Conservation (phyloP, 2,797 vertebrate genomes). For the Urocyon cinereoargenteus region DNA sequence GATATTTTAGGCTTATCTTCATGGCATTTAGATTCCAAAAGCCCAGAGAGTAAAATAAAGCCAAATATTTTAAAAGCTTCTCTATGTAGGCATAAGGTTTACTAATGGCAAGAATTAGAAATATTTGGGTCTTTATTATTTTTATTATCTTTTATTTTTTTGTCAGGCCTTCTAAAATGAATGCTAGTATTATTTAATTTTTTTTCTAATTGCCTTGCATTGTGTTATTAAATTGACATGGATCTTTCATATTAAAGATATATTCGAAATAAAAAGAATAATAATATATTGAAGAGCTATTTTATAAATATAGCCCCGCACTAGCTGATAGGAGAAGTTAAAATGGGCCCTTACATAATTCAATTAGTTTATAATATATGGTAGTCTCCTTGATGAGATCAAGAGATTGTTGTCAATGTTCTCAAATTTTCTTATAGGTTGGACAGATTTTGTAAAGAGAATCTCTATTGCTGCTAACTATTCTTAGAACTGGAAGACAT, state of each 20-base stretch:
- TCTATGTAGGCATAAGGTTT: background rate
- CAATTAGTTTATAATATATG: background rate
- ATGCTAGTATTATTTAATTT: background rate
- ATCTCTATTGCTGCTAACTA: background rate
- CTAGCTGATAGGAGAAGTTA: background rate
- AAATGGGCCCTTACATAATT: background rate
- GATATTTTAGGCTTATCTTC: background rate
- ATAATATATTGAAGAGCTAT: background rate
- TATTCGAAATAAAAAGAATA: background rate
- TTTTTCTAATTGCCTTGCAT: slow-evolving; percentile 49
- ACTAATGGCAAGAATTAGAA: background rate
- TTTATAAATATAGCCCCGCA: background rate
- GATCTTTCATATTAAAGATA: background rate
- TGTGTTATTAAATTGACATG: slow-evolving; percentile 41
- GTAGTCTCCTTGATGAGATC: background rate
- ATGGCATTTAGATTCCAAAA: background rate
- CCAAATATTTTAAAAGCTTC: background rate
- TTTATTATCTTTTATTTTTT: background rate
- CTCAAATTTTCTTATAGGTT: background rate
- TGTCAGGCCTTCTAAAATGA: background rate
- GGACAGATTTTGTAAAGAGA: background rate
- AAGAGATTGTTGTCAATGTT: background rate
- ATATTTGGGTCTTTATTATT: background rate
- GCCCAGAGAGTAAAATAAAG: background rate
- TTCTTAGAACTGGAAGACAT: background rate